Conservation (phyloP, 2,797 vertebrate species). For the Gymnocypris eckloni region DNA sequence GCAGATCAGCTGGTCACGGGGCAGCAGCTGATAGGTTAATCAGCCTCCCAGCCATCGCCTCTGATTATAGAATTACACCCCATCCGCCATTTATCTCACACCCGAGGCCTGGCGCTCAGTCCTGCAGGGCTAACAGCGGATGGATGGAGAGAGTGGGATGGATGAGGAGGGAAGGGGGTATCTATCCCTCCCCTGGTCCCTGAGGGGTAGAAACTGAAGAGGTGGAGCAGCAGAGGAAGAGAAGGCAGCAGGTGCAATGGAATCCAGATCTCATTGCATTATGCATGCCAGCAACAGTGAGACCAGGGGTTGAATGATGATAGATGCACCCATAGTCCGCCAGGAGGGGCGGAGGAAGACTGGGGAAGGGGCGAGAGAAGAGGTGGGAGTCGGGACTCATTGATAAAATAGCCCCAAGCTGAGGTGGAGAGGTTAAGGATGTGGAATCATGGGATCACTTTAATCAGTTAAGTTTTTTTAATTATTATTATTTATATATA, state of each 20-base stretch:
- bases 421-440: conserved; percentile 14
- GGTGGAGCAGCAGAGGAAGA: conserved; percentile 45
- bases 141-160: conserved; percentile 26
- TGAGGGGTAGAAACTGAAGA: conserved; percentile 44
- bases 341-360: conserved; percentile 49
- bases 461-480: not conserved
- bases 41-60: conserved; percentile 47
- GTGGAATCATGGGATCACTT: not conserved
- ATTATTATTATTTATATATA: no score
- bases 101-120: conserved; percentile 28
- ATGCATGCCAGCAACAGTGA: conserved; percentile 69
- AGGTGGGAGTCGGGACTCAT: conserved; percentile 11
- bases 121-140: conserved; percentile 17
- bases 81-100: conserved; percentile 55
- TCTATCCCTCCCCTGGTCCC: conserved; percentile 67
- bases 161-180: conserved; percentile 55
- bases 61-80: conserved; percentile 60
- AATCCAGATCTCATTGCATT: conserved; percentile 71
- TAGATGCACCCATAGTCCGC: conserved; percentile 51
- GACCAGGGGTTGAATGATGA: conserved; percentile 59
- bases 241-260: conserved; percentile 75
- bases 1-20: conserved; percentile 36
- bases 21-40: conserved; percentile 56
- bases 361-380: conserved; percentile 21
- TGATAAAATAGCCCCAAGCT: conserved; percentile 18